phyloP scores from a whole-genome alignment of 2,797 vertebrate species.

The Dendrocincla fuliginosa region DNA sequence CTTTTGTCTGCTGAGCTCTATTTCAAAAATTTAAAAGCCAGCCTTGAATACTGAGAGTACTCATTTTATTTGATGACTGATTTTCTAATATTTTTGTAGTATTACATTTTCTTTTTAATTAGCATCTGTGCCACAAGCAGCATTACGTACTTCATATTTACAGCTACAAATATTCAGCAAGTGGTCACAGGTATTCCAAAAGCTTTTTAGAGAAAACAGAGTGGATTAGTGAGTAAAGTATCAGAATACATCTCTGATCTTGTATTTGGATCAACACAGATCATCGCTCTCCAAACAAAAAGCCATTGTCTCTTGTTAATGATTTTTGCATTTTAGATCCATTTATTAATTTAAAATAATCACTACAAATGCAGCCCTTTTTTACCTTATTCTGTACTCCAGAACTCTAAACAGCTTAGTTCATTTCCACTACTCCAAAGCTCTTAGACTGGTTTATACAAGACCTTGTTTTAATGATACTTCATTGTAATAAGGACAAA shows the following conservation, averaged over 20 bases:
- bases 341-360: background rate
- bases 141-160: background rate
- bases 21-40: background rate
- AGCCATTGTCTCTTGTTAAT: background rate
- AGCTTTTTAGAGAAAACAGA: background rate
- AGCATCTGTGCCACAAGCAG: background rate
- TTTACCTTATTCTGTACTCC: background rate
- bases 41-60: background rate
- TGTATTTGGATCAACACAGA: background rate
- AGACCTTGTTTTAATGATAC: background rate
- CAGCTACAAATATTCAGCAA: background rate
- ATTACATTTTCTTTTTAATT: background rate
- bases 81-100: background rate
- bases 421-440: background rate
- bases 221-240: background rate
- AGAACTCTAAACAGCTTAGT: background rate
- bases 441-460: background rate
- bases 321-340: background rate
- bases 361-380: background rate
- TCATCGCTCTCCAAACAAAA: background rate
- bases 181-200: background rate
- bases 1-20: background rate
- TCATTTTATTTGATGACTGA: background rate
- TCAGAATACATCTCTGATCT: background rate
- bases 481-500: background rate